phyloP scores from a whole-genome alignment of 2,113 vertebrate genomes.

The Albula glossodonta region DNA sequence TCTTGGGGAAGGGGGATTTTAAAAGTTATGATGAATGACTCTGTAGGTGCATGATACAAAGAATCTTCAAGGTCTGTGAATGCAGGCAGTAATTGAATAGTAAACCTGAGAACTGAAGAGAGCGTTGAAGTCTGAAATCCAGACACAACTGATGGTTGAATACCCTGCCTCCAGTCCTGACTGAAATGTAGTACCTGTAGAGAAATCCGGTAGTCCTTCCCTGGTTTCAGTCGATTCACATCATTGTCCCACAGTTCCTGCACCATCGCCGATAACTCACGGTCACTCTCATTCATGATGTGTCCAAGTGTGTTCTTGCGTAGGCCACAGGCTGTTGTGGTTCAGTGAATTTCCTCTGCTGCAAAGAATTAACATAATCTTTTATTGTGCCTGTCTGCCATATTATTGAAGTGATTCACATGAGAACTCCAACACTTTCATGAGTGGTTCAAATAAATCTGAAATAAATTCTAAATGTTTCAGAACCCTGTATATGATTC shows the following conservation, averaged over 20 bases:
- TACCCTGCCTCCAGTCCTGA: neutral
- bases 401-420: neutral
- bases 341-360: neutral
- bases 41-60: neutral
- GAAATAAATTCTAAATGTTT: neutral
- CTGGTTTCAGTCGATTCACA: constrained; percentile 69
- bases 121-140: neutral
- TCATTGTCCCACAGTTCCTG: constrained; percentile 77
- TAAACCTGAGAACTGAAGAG: no score
- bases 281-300: constrained; percentile 67
- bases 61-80: no score
- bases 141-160: neutral
- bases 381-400: neutral
- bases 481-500: neutral
- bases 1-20: no score
- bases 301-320: neutral
- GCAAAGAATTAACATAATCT: neutral
- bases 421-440: neutral
- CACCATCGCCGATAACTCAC: constrained; percentile 67
- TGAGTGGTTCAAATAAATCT: neutral
- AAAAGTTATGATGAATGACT: no score
- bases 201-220: constrained; percentile 75
- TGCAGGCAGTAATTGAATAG: no score
- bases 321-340: neutral
- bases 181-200: constrained; percentile 62